Evolutionary conservation across 2,888 invertebrate genomes (phyloP), one percentile per base, ranked within the genome.

Genomic region (Pocota personata): DNA sequence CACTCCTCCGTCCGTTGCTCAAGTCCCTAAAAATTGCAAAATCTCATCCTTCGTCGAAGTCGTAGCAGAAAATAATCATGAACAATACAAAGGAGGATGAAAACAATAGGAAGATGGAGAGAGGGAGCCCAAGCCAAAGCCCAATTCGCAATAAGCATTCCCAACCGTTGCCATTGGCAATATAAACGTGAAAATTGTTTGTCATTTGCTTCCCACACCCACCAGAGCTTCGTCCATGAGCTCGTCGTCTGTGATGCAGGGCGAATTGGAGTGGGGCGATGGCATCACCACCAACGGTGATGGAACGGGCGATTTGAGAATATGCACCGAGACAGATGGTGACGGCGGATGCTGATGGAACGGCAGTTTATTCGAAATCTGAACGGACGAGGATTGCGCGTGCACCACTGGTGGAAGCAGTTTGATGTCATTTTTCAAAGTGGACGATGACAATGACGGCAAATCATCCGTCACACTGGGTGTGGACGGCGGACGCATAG

Each of bases 231-330:
- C 89, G 75, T 89, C 88, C 86, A 88, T 87, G 14, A 89, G 67
- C 35, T 97, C 97, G 91, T 98, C 97, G 90, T 97, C 97, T 55
- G 97, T 96, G 88, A 96, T 96, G 89, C 96, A 96, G 16, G 97
- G 96, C 5, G 96, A 96, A 80, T 87, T 87, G 35, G 89, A 94
- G 90, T 94, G 94, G n/a, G 94, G 94, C 5, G 96, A 96, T 4
- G 95, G 95, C 60, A 95, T 94, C 48, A 94, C 92, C 46, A 95
- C 93, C 52, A 95, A 93, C 0, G 96, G 95, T 57, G 95, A 95
- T 0, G 95, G 95, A 12, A 95, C 95, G 2, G 96, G 96, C 72
- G 96, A 96, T 90, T 96, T 96, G 50, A 96, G 95, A 86, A 96
- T 95, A 90, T 96, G 96, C 88, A 96, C 94, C 75, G 96, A 95